phyloP scores from a whole-genome alignment of 2,888 invertebrate species.

The Leptopilina myrica region DNA sequence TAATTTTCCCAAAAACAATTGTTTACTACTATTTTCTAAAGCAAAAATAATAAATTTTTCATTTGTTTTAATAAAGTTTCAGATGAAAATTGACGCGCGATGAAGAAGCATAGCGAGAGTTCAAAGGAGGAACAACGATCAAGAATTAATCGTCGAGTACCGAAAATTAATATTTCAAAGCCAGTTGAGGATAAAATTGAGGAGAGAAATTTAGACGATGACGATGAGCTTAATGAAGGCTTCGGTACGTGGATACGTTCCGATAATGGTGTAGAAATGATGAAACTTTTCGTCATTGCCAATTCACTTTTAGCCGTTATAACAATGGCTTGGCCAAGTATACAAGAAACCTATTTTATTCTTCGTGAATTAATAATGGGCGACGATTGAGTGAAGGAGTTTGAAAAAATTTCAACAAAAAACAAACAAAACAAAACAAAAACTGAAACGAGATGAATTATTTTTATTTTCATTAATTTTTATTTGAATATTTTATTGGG shows the following conservation, averaged over 20 bases:
- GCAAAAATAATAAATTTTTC: background rate
- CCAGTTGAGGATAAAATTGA: slow-evolving; percentile 50
- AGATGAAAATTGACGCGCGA: slow-evolving; percentile 24
- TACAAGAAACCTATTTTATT: slow-evolving; percentile 80
- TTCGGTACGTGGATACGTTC: slow-evolving; percentile 76
- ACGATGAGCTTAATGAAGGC: slow-evolving; percentile 70
- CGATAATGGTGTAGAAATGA: slow-evolving; percentile 84
- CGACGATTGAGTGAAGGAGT: slow-evolving; percentile 56
- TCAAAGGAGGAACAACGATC: slow-evolving; percentile 21
- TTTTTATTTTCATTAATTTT: too few species aligned
- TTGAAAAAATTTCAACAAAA: background rate
- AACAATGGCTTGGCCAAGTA: slow-evolving; percentile 85
- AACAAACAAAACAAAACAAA: too few species aligned
- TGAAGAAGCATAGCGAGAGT: slow-evolving; percentile 4
- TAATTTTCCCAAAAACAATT: too few species aligned
- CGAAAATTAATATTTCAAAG: slow-evolving; percentile 9
- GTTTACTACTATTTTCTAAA: too few species aligned
- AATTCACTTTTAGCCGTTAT: slow-evolving; percentile 86
- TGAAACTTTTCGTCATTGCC: slow-evolving; percentile 88
- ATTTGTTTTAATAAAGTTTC: background rate
- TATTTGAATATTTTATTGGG: too few species aligned
- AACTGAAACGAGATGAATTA: too few species aligned
- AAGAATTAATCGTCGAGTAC: background rate
- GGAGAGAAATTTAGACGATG: slow-evolving; percentile 55
- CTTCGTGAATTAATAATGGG: slow-evolving; percentile 74